A percentile compares a stretch with the other conserved stretches of the same genome.
phyloP scores from a whole-genome alignment of 2,888 invertebrate species.

The Synanthedon myopaeformis region DNA sequence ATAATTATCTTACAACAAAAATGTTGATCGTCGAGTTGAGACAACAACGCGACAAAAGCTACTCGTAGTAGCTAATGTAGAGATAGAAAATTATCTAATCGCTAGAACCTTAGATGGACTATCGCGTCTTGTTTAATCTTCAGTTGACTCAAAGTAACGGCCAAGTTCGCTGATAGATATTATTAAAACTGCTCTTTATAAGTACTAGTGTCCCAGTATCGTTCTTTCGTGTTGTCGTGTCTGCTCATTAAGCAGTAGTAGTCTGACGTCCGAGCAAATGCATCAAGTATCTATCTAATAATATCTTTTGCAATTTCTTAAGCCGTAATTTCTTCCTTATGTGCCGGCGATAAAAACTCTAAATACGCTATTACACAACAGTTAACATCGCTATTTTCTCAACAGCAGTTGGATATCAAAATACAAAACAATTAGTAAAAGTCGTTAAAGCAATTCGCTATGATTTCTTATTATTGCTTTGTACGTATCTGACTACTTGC shows the following conservation, averaged over 20 bases:
- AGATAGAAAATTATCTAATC: no score
- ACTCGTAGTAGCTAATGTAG: no score
- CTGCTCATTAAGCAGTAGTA: constrained; percentile 26
- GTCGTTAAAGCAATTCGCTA: background rate
- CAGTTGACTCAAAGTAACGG: constrained; percentile 14
- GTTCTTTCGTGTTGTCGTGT: constrained; percentile 24
- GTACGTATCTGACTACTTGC: background rate
- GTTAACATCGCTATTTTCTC: constrained; percentile 1
- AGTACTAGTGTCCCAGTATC: constrained; percentile 30
- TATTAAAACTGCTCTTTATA: constrained; percentile 27
- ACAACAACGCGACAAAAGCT: no score
- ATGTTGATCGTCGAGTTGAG: no score
- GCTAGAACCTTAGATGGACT: no score
- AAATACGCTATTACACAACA: constrained; percentile 1
- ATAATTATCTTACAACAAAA: no score
- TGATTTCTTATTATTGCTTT: background rate
- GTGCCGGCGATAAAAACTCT: constrained; percentile 4
- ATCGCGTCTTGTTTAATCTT: background rate
- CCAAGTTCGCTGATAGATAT: constrained; percentile 25
- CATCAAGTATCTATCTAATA: constrained; percentile 29
- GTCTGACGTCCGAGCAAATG: constrained; percentile 18
- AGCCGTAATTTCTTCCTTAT: constrained; percentile 17
- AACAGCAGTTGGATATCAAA: constrained; percentile 4
- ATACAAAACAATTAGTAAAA: constrained; percentile 8
- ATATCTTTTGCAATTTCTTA: constrained; percentile 36